phyloP scores from a whole-genome alignment of 92 coral and sea anemone genomes.

The Epizoanthus ramosus region DNA sequence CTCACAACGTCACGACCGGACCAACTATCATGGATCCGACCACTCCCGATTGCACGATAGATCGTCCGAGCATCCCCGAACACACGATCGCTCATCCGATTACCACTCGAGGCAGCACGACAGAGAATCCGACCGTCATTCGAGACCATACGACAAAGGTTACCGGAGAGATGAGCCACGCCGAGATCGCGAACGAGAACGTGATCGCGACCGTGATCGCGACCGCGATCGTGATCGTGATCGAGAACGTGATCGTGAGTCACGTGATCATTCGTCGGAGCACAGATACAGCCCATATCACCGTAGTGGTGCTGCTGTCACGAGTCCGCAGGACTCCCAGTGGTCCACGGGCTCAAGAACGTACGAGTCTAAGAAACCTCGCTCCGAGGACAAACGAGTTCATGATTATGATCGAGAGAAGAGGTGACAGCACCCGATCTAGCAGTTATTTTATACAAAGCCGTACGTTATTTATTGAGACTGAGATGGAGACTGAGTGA shows the following conservation, averaged over 20 bases:
- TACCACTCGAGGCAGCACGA: constrained; percentile 77
- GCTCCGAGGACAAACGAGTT: constrained; percentile 67
- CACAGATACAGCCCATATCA: constrained; percentile 51
- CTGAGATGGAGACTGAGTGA: not conserved
- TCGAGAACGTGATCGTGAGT: constrained; percentile 66
- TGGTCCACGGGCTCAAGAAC: constrained; percentile 45
- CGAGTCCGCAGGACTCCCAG: constrained; percentile 39
- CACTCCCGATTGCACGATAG: constrained; percentile 48
- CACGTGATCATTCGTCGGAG: constrained; percentile 76
- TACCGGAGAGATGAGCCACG: constrained; percentile 51
- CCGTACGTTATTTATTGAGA: constrained; percentile 23
- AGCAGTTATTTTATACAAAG: not conserved
- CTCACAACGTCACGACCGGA: constrained; percentile 69
- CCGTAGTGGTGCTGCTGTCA: not conserved
- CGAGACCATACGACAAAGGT: constrained; percentile 74
- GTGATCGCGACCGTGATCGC: constrained; percentile 17
- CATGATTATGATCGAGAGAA: constrained; percentile 74
- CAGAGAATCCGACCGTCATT: constrained; percentile 70
- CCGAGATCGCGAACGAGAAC: constrained; percentile 30
- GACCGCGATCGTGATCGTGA: constrained; percentile 71
- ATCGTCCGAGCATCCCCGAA: constrained; percentile 68
- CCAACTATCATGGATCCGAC: constrained; percentile 61
- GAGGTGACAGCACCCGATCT: constrained; percentile 54
- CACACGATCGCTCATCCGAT: constrained; percentile 81
- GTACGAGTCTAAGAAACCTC: constrained; percentile 64